Conservation (phyloP, 2,797 vertebrate species). For the Pangasius krempfi region DNA sequence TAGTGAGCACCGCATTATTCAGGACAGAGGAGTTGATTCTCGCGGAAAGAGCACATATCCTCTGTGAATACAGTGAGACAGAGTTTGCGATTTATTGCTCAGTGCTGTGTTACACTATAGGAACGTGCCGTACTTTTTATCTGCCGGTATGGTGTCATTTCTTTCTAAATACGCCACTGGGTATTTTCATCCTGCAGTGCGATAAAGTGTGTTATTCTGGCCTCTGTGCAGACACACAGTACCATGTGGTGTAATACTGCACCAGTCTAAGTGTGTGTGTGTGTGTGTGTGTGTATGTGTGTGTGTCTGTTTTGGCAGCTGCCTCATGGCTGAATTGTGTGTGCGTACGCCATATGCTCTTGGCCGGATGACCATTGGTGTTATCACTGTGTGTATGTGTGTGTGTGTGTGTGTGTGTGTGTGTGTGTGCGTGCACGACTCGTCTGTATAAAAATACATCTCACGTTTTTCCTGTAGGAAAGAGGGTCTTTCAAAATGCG, state of each 20-base stretch:
- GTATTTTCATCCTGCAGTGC: constrained; percentile 36
- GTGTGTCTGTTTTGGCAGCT: constrained; percentile 5
- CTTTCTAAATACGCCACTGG: constrained; percentile 21
- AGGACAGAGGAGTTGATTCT: background rate
- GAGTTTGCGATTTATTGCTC: background rate
- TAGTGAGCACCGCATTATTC: too few species aligned
- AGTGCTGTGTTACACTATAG: background rate
- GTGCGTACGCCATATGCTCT: constrained; percentile 9
- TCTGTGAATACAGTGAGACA: background rate
- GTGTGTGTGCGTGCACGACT: background rate
- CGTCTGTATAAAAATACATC: background rate
- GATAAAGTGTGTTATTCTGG: constrained; percentile 39
- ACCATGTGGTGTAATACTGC: constrained; percentile 41
- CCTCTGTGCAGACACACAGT: constrained; percentile 26
- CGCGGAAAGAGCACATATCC: background rate
- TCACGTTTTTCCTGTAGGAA: constrained; percentile 75
- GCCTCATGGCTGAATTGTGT: constrained; percentile 8
- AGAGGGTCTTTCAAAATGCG: constrained; percentile 91
- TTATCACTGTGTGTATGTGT: background rate
- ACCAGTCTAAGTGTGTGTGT: constrained; percentile 12
- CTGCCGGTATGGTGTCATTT: background rate
- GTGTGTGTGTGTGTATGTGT: constrained; percentile 16
- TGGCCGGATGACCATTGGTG: constrained; percentile 1
- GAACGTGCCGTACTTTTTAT: background rate
- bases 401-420: constrained; percentile 20